Percentiles rank a stretch among this genome's conserved stretches.
Conservation (phyloP, 1,140 invertebrate species). For the Ooceraea biroi region DNA sequence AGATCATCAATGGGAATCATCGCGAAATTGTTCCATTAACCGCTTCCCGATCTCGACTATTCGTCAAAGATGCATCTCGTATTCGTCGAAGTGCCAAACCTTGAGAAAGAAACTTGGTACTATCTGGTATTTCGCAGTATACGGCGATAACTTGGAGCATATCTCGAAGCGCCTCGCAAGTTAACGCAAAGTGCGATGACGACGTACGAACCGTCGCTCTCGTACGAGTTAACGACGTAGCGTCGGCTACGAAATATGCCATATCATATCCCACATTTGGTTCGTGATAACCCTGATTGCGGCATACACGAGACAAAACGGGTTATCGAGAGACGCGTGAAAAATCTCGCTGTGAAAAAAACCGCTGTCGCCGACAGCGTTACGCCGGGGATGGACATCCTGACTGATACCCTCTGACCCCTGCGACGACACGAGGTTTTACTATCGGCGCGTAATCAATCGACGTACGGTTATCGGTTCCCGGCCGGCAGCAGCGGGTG, state of each 20-base stretch:
- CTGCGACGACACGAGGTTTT: neutral
- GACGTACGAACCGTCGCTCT: neutral
- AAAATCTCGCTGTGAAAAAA: slow-evolving; percentile 6
- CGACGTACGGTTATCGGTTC: slow-evolving; percentile 50
- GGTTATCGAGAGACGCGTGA: neutral
- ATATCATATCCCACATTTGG: neutral
- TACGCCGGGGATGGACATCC: neutral
- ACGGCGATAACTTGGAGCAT: neutral
- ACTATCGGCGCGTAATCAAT: slow-evolving; percentile 54
- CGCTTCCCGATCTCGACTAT: too few species aligned
- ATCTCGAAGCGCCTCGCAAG: neutral
- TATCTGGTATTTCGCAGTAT: too few species aligned
- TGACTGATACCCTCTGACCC: slow-evolving; percentile 12
- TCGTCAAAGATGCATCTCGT: too few species aligned
- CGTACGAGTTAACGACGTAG: too few species aligned
- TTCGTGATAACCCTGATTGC: slow-evolving; percentile 41
- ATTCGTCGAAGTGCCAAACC: too few species aligned
- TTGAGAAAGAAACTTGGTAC: too few species aligned
- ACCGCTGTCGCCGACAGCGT: neutral
- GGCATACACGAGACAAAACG: slow-evolving; percentile 31
- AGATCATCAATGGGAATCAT: too few species aligned
- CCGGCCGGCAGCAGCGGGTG: slow-evolving; percentile 9
- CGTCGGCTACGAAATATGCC: neutral
- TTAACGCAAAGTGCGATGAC: slow-evolving; percentile 14
- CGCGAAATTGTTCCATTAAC: too few species aligned